Evolutionary conservation across 2,797 vertebrate genomes (phyloP), one percentile per base, ranked within the genome.

Genomic region (Manis javanica): DNA sequence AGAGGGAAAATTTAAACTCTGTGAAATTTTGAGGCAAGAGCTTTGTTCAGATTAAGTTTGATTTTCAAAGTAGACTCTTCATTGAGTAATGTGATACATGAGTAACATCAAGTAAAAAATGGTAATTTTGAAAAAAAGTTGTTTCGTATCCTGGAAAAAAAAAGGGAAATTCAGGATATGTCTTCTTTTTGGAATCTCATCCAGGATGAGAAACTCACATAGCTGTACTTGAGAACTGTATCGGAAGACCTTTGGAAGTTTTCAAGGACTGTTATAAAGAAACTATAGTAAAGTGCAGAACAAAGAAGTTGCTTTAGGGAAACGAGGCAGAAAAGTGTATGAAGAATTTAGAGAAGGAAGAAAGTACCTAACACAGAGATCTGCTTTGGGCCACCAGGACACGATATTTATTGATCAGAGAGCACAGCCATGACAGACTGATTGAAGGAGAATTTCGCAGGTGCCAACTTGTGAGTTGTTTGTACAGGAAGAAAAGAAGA

Each of bases 21-120:
- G 63, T 71, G 82, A 71, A 87, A 7, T 88, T 85, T 78, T 72
- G 59, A 94, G 7, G 3, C 11, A 92, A 81, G 77, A 42, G 15
- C 87, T 84, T 90, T 34, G 57, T 5, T 71, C 72, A 72, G 59
- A 37, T 74, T 77, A 87, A 64, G 7, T 37, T 94, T 49, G 46
- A 42, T 89, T 91, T 95, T 84, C 39, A 64, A 68, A 88, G 63
- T 68, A n/a, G 14, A 93, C 49, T 81, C 5, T 4, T 96, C 11
- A 34, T 39, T 82, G 82, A 21, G 9, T 94, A 87, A n/a, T 53
- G 51, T 46, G 71, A 93, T 63, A 77, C 3, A 68, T 34, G 39
- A 86, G 5, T n/a, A 74, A 39, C 51, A 87, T 31, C 75, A 87
- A 75, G 31, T 34, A 68, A 90, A 72, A 31, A 71, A 46, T 75